Conservation (phyloP, 1,140 invertebrate genomes). For the Platyura marginata region DNA sequence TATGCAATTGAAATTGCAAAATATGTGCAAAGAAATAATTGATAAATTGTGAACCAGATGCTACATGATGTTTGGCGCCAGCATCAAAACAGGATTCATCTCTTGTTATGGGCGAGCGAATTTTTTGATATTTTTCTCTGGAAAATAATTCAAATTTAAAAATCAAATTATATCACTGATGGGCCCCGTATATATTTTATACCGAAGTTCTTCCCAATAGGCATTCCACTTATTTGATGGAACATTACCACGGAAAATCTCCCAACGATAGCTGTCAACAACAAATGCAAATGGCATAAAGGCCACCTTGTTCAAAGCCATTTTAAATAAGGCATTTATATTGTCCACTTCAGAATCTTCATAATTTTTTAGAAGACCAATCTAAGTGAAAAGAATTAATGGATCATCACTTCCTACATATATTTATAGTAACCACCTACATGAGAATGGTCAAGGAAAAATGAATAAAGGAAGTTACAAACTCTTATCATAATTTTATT, state of each 20-base stretch:
- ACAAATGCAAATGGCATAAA: constrained; percentile 36
- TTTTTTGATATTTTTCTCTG: constrained; percentile 33
- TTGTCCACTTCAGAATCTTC: constrained; percentile 20
- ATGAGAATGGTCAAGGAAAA: too few species aligned
- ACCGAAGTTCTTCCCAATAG: constrained; percentile 35
- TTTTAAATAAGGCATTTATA: constrained; percentile 33
- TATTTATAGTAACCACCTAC: too few species aligned
- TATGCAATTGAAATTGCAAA: constrained; percentile 44
- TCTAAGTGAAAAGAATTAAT: constrained; percentile 30
- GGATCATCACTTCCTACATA: too few species aligned
- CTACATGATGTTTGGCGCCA: constrained; percentile 41
- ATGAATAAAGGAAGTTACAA: too few species aligned
- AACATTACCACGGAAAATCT: constrained; percentile 33
- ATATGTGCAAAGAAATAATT: constrained; percentile 41
- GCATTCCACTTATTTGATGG: constrained; percentile 29
- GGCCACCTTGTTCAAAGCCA: constrained; percentile 40
- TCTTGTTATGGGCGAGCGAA: constrained; percentile 32
- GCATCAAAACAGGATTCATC: constrained; percentile 36
- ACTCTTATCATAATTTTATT: too few species aligned
- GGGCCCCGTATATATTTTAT: too few species aligned
- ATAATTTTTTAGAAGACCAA: constrained; percentile 9
- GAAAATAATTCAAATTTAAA: too few species aligned
- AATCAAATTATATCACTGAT: too few species aligned
- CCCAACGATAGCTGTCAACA: constrained; percentile 34
- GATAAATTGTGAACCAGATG: constrained; percentile 32